These are phyloP conservation scores for Lasiommata megera DNA, from an alignment of 2,888 invertebrate species.

Conservation along the genomic window DNA sequence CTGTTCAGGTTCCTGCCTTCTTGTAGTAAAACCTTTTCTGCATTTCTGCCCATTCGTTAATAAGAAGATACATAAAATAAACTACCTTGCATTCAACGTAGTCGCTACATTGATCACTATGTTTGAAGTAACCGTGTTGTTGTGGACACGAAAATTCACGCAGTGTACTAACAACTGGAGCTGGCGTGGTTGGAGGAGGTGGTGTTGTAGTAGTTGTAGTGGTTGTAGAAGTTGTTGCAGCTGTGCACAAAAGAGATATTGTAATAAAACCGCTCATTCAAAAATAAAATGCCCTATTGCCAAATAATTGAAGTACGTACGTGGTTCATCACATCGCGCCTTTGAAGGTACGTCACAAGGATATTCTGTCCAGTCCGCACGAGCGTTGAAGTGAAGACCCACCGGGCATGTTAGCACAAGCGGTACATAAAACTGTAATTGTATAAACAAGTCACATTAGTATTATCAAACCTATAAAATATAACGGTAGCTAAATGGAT, in stretches of 20 bases:
- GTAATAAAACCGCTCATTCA: too few relatives aligned
- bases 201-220: not conserved
- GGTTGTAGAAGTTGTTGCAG: not conserved
- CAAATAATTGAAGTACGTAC: not conserved
- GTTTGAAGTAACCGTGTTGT: not conserved
- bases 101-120: not conserved
- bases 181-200: not conserved
- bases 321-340: not conserved
- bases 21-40: too few relatives aligned
- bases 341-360: not conserved
- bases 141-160: not conserved
- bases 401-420: not conserved
- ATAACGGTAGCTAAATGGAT: too few relatives aligned
- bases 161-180: not conserved
- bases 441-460: not conserved
- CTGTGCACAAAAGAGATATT: not conserved
- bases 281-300: too few relatives aligned
- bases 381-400: not conserved
- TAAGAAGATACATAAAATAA: too few relatives aligned
- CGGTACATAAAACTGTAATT: not conserved
- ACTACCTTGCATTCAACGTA: not conserved
- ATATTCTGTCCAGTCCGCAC: not conserved
- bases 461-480: too few relatives aligned
- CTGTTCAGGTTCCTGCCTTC: too few relatives aligned
- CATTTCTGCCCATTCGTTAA: too few relatives aligned